Evolutionary conservation across 2,888 invertebrate genomes (phyloP), one percentile per base, ranked within the genome.

Genomic region (Drosophila ochracea): DNA sequence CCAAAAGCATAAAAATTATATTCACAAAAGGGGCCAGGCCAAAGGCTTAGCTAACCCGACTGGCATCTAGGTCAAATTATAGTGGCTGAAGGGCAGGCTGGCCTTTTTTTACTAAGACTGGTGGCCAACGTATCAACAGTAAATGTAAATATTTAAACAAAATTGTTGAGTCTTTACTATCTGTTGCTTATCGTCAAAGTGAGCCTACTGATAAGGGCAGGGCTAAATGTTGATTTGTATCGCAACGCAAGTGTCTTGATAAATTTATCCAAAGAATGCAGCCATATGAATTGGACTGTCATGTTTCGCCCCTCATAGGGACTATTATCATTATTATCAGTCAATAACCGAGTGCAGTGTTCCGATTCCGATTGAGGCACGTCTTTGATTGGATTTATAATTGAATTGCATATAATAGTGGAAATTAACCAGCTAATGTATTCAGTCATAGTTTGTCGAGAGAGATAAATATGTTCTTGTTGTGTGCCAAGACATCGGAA

Each of bases 211-310:
- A 88, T 85, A 85, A 66, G 71, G 30, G 25, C 16, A 58, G 37
- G 67, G 52, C 57, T 52, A 33, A 41, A 37, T 33, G 52, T 57
- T 69, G 74, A 76, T 83, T 60, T 60, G 43, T 76, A 74, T 72
- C 74, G 50, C 28, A 50, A 16, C 52, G 41, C 70, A 25, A 35
- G 62, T 76, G 70, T 64, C 60, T 63, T 53, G 61, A 76, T 62
- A 66, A 61, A 47, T 61, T 52, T 57, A 74, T 78, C 69, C 62
- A 70, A 76, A 60, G 41, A 67, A 61, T 64, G 62, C 67, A 53
- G 74, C 68, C 71, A 71, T 64, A 68, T 80, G 53, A 57, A 80
- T 78, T 80, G 75, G 64, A 61, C 76, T 76, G 89, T 75, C 84
- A 72, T 55, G 25, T 52, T 61, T 50, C 68, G 67, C 60, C 63